phyloP scores from a whole-genome alignment of 2,113 vertebrate genomes.

The Heterochromis multidens region DNA sequence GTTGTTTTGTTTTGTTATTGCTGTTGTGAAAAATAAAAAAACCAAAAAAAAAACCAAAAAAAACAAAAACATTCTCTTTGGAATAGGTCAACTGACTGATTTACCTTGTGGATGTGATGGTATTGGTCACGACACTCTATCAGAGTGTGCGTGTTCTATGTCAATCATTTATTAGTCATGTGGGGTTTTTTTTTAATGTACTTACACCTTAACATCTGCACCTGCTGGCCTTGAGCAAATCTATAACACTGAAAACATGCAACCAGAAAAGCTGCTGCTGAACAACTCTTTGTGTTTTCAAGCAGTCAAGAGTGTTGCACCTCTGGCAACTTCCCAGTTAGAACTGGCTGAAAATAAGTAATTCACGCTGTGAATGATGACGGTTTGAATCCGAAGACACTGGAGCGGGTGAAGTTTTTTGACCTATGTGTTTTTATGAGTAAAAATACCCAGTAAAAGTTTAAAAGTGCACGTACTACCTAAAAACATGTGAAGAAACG shows the following conservation, averaged over 20 bases:
- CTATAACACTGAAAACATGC: background rate
- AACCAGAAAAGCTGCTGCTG: background rate
- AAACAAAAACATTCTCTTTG: background rate
- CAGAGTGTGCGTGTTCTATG: background rate
- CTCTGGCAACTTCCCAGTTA: background rate
- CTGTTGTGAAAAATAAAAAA: background rate
- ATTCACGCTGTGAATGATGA: background rate
- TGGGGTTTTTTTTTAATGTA: background rate
- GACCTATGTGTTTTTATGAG: background rate
- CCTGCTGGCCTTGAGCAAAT: slow-evolving; percentile 1
- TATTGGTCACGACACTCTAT: background rate
- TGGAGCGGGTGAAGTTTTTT: background rate
- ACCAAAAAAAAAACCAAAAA: no score
- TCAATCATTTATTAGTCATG: background rate
- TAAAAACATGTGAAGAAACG: background rate
- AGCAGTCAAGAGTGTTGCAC: background rate
- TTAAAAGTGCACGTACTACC: background rate
- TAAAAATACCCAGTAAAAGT: background rate
- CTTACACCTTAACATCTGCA: background rate
- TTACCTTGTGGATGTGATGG: background rate
- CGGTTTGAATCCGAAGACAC: background rate
- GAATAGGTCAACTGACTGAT: background rate
- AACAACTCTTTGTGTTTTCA: background rate
- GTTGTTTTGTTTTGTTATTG: background rate
- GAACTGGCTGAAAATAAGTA: background rate